Conservation (phyloP, 2,888 invertebrate genomes). For the Barypeithes pellucidus region DNA sequence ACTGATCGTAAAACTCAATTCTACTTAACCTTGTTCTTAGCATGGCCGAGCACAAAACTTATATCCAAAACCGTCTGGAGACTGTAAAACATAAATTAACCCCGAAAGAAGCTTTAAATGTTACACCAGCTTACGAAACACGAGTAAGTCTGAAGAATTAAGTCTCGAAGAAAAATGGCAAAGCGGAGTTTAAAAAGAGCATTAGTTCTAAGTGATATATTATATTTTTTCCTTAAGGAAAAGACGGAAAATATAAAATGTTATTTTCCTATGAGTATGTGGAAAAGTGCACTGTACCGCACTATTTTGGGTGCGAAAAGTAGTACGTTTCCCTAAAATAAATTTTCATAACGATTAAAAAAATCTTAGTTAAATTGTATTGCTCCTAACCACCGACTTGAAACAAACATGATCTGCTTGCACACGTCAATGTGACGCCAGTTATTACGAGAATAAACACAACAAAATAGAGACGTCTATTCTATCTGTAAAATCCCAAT, state of each 20-base stretch:
- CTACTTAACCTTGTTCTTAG: conserved; percentile 2
- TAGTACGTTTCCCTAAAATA: too few relatives aligned
- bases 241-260: neutral
- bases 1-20: neutral
- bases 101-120: neutral
- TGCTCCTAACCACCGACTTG: too few relatives aligned
- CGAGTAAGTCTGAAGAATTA: neutral
- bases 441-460: too few relatives aligned
- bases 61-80: neutral
- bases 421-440: too few relatives aligned
- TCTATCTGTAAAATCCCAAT: too few relatives aligned
- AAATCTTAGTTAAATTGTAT: too few relatives aligned
- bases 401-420: too few relatives aligned
- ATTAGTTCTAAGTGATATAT: neutral
- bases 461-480: too few relatives aligned
- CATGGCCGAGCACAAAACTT: neutral
- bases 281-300: too few relatives aligned
- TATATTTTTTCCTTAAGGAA: neutral
- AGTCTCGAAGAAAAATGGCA: conserved; percentile 1
- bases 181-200: neutral
- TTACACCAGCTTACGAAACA: neutral
- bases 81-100: neutral
- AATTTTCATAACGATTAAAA: too few relatives aligned
- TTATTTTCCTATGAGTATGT: too few relatives aligned
- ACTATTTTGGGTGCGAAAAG: too few relatives aligned